Evolutionary conservation across 2,797 vertebrate genomes (phyloP).

Genomic region (Sebastes variabilis): DNA sequence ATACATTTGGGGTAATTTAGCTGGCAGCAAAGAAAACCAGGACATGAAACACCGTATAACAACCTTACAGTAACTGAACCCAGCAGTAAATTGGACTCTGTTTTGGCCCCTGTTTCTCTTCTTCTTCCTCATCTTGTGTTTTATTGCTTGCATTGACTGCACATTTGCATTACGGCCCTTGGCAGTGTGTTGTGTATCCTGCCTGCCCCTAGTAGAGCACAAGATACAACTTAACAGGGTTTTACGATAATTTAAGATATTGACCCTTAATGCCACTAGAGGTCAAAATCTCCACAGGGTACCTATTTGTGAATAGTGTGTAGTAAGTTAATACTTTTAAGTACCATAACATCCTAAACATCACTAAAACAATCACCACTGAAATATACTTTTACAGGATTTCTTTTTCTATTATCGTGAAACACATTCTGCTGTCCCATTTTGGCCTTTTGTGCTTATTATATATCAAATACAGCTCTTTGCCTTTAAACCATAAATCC

Average conservation of each 20-base stretch:
- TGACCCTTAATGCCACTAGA: not conserved
- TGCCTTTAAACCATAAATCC: not conserved
- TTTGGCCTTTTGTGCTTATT: not conserved
- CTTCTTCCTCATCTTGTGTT: not conserved
- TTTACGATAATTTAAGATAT: not conserved
- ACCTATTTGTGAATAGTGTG: not conserved
- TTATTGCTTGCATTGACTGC: not conserved
- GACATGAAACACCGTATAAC: not conserved
- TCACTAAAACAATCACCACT: not conserved
- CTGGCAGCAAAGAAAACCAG: not conserved
- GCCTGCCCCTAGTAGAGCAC: not conserved
- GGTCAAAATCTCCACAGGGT: not conserved
- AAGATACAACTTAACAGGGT: not conserved
- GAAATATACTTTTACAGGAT: not conserved
- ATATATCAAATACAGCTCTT: constrained; percentile 1
- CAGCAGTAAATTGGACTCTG: not conserved
- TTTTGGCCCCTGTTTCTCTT: not conserved
- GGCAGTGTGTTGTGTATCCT: not conserved
- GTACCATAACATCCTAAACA: not conserved
- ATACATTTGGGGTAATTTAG: not conserved
- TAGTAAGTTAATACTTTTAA: not conserved
- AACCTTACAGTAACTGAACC: not conserved
- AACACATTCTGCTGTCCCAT: not conserved
- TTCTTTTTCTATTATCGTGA: not conserved
- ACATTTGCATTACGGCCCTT: not conserved